These are phyloP conservation scores for Brachionus koreanus DNA, from an alignment of 1,140 invertebrate species.

Conservation along the genomic window DNA sequence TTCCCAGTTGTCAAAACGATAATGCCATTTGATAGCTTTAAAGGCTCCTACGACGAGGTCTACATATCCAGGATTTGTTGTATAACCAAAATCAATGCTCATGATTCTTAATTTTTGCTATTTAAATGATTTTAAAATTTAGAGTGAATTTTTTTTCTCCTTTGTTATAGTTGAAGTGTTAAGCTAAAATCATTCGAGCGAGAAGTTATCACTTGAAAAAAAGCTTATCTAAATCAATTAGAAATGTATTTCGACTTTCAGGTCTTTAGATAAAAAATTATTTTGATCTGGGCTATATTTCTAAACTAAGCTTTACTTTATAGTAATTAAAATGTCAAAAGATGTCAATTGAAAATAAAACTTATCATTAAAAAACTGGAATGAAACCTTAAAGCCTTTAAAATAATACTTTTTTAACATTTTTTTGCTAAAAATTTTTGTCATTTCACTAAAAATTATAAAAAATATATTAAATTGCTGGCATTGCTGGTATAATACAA, in stretches of 20 bases:
- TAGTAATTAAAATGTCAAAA: background rate
- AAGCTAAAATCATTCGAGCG: slow-evolving; percentile 1
- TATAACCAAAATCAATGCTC: slow-evolving; percentile 27
- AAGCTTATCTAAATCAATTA: background rate
- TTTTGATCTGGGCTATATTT: background rate
- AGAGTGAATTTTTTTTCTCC: background rate
- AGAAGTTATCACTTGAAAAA: background rate
- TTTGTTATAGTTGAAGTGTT: background rate
- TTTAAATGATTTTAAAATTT: background rate
- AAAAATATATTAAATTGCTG: no score
- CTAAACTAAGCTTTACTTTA: background rate
- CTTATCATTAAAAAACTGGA: background rate
- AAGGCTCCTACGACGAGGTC: background rate
- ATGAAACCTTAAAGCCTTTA: background rate
- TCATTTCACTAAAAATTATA: background rate
- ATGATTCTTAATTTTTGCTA: background rate
- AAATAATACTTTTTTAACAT: background rate
- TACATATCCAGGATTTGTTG: background rate
- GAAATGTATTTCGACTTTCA: background rate
- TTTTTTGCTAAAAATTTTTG: background rate
- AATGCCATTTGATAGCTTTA: slow-evolving; percentile 8
- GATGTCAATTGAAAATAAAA: background rate
- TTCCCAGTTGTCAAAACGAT: slow-evolving; percentile 10
- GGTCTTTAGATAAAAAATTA: background rate
- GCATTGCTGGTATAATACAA: no score